Evolutionary conservation across 2,888 invertebrate species (phyloP).

Genomic region (Leucophenga maculata): DNA sequence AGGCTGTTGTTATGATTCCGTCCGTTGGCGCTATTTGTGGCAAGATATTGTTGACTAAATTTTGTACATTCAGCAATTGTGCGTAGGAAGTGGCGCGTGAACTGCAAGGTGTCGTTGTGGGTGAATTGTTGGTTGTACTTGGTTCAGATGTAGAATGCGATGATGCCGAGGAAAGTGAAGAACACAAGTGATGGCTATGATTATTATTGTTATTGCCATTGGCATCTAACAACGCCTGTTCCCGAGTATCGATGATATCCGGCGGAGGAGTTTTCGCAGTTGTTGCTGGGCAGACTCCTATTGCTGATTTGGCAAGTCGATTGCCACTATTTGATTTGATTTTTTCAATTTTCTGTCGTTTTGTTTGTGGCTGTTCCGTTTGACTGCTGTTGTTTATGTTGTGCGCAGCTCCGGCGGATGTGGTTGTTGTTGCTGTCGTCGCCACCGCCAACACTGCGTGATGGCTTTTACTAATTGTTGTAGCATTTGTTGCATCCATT

Average conservation of each 20-base stretch:
- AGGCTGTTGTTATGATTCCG: conserved; percentile 12
- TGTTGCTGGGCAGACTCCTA: conserved; percentile 34
- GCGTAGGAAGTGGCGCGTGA: conserved; percentile 63
- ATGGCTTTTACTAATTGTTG: conserved; percentile 45
- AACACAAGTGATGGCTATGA: conserved; percentile 51
- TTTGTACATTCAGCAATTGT: conserved; percentile 61
- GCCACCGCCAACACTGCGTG: conserved; percentile 36
- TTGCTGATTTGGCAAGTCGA: conserved; percentile 29
- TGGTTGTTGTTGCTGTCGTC: conserved; percentile 25
- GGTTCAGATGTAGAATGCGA: conserved; percentile 57
- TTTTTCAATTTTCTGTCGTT: conserved; percentile 82
- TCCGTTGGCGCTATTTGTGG: conserved; percentile 48
- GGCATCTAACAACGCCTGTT: conserved; percentile 43
- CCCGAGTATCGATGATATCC: conserved; percentile 54
- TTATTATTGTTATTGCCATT: conserved; percentile 49
- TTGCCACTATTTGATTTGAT: conserved; percentile 36
- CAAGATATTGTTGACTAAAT: conserved; percentile 56
- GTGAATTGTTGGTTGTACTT: conserved; percentile 59
- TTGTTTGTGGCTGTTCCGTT: conserved; percentile 87
- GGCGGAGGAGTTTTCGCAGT: conserved; percentile 47
- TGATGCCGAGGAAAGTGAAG: conserved; percentile 65
- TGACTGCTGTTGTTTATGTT: conserved; percentile 65
- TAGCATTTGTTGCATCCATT: conserved; percentile 12
- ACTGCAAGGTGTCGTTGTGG: conserved; percentile 62
- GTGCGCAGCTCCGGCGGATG: conserved; percentile 18